phyloP scores from a whole-genome alignment of 2,797 vertebrate species.

The Brachyrhaphis roseni region DNA sequence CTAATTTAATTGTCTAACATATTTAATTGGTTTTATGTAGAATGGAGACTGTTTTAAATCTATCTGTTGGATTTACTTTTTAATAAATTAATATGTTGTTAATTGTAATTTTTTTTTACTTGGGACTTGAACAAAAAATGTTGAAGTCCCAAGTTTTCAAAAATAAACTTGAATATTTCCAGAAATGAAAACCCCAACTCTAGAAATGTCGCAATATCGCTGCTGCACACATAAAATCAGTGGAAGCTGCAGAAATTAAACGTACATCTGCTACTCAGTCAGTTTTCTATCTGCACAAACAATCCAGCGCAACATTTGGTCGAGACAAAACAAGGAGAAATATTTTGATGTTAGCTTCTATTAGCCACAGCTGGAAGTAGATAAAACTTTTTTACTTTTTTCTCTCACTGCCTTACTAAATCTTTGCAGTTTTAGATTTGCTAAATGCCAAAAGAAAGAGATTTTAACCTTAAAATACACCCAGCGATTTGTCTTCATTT shows the following conservation, averaged over 20 bases:
- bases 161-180: not conserved
- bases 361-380: not conserved
- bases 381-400: not conserved
- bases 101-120: not conserved
- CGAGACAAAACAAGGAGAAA: no score
- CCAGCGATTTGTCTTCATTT: not conserved
- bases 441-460: not conserved
- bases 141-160: not conserved
- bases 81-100: not conserved
- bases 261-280: not conserved
- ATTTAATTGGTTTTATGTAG: not conserved
- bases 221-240: not conserved
- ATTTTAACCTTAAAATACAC: not conserved
- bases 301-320: not conserved
- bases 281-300: not conserved
- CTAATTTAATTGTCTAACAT: slow-evolving; percentile 8
- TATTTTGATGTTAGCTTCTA: no score
- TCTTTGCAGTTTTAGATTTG: not conserved
- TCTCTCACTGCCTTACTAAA: not conserved
- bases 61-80: not conserved
- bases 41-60: not conserved
- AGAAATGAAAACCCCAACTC: not conserved
- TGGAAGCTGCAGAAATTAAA: not conserved
- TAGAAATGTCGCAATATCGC: not conserved
- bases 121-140: not conserved